Evolutionary conservation across 2,888 invertebrate genomes (phyloP).

Genomic region (Lasius fuliginosus): DNA sequence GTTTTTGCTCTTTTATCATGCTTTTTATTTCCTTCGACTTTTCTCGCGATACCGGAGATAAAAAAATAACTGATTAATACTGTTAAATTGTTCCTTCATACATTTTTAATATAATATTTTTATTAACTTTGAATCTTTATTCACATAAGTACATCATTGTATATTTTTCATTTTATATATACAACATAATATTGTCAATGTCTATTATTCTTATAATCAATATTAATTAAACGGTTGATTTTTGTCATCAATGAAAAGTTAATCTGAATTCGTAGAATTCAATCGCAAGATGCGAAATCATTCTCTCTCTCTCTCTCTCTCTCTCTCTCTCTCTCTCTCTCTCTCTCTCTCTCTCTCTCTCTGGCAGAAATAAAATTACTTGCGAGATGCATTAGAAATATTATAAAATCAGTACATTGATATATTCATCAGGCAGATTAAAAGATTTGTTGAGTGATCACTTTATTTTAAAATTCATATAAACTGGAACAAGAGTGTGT

Average conservation of each 20-base stretch:
- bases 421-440: background rate
- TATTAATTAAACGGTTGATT: conserved; percentile 17
- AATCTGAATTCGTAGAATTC: background rate
- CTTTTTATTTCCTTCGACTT: conserved; percentile 11
- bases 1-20: conserved; percentile 20
- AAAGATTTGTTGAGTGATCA: background rate
- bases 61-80: conserved; percentile 7
- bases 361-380: conserved; percentile 12
- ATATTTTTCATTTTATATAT: background rate
- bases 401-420: background rate
- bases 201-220: background rate
- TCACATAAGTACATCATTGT: background rate
- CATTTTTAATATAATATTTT: background rate
- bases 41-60: background rate
- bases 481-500: background rate
- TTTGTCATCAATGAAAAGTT: background rate
- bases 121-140: conserved; percentile 7
- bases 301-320: background rate
- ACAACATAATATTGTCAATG: background rate
- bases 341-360: background rate
- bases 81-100: background rate
- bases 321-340: background rate
- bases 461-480: background rate
- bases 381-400: background rate
- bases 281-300: background rate